Base-by-base conservation (phyloP, 1,140 invertebrate species). In the Drosophila lini region DNA sequence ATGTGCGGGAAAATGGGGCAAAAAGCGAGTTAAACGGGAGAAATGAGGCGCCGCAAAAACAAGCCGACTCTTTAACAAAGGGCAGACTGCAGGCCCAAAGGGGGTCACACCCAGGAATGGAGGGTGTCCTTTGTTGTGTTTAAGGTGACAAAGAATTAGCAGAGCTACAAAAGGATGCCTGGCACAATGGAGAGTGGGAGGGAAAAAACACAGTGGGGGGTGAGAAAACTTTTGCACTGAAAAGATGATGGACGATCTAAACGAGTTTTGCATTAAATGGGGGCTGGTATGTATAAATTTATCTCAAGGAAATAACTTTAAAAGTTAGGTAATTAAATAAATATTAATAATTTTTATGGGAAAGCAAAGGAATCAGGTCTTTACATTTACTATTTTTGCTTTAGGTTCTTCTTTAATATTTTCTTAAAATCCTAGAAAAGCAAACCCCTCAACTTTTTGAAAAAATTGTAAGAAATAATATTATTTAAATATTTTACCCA, bases 131-230 rank as follows among this genome's bases (percentile, higher is more conserved):
- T 70, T 78, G 65, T 75, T 75, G 53, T 64, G 42, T 42, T 78
- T 70, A 78, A 78, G 74, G 84, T 83, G 83, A 88, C 80, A 89
- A 71, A 77, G 80, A 89, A 89, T 88, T 88, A 89, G 77, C 84
- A 68, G 58, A 74, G 44, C 61, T 61, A 53, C 64, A 78, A 81
- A 34, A 64, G 59, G 44, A 71, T 59, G 67, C 28, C 28, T 31
- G 1, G 13, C 1, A 28, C 50, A 53, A 48, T 10, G 22, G 3
- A 32, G 36, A 45, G 22, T 3, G 22, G 1, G 1, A 15, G 38
- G 6, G 9, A 31, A 28, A 31, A 8, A 15, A 8, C 19, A 10
- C 19, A 32, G 38, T 36, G n/a, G 28, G 28, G 31, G 11, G 6
- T 10, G 11, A 5, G 1, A 41, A 34, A 74, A 74, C 36, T 58